phyloP scores from a whole-genome alignment of 2,888 invertebrate genomes.

The Ophion costatus region DNA sequence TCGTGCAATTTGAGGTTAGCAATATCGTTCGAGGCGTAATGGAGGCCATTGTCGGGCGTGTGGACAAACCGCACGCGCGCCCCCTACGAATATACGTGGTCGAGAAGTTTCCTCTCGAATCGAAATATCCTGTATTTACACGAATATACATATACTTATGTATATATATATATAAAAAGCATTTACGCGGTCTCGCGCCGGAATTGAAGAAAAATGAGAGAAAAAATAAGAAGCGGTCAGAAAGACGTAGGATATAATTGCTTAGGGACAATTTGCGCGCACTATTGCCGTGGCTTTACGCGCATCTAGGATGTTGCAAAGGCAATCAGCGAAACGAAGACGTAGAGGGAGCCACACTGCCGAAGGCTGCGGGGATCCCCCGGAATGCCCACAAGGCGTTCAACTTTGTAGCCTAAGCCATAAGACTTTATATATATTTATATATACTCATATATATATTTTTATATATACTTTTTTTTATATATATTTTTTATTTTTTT shows the following conservation, averaged over 20 bases:
- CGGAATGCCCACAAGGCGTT: not conserved
- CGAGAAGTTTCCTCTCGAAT: not conserved
- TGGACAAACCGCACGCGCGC: slow-evolving; percentile 2
- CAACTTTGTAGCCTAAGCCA: not conserved
- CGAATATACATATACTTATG: slow-evolving; percentile 28
- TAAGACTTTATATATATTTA: not conserved
- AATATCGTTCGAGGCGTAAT: slow-evolving; percentile 23
- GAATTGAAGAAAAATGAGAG: slow-evolving; percentile 17
- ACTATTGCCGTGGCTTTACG: slow-evolving; percentile 48
- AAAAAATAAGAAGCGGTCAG: slow-evolving; percentile 11
- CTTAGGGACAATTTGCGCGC: slow-evolving; percentile 61
- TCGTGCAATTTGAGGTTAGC: slow-evolving; percentile 43
- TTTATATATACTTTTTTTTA: no score
- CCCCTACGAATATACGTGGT: slow-evolving; percentile 14
- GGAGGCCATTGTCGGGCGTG: slow-evolving; percentile 57
- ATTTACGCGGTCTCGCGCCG: slow-evolving; percentile 4
- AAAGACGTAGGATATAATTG: slow-evolving; percentile 55
- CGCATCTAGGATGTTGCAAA: slow-evolving; percentile 67
- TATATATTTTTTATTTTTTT: no score
- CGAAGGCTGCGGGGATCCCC: slow-evolving; percentile 15
- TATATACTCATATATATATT: not conserved
- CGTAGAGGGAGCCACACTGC: slow-evolving; percentile 13
- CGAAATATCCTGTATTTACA: slow-evolving; percentile 1
- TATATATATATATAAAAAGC: slow-evolving; percentile 9
- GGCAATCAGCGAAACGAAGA: slow-evolving; percentile 65